Evolutionary conservation across 2,888 invertebrate genomes (phyloP), one percentile per base, ranked within the genome.

Genomic region (Esperia sulphurella): DNA sequence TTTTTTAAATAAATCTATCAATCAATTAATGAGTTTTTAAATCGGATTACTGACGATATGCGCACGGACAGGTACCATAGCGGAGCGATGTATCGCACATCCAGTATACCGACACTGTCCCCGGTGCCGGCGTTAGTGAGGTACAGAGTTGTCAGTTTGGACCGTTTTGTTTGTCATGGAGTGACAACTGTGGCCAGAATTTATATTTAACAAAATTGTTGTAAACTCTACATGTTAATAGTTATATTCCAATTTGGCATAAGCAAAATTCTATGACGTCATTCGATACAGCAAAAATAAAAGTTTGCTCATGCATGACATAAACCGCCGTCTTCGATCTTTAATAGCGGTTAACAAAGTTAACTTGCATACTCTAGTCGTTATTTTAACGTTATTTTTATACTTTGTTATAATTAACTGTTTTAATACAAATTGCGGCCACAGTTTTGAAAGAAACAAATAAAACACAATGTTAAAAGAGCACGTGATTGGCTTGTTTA

Each of bases 101-200:
- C 95, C 87, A 96, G 96, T 91, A 96, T 96, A 91, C 96, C 96
- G 83, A 94, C 95, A 90, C 92, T 96, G 90, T 92, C 93, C 73
- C 92, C 93, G 86, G 91, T 92, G 79, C 92, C 93, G 83, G 91
- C 91, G 76, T 84, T 92, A 83, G 92, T 92, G 92, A 94, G 94
- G 94, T 94, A 94, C 77, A 76, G 59, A 70, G 57, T 61, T 66
- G 64, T 60, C 57, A 76, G 73, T 79, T 81, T 82, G 75, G 65
- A 74, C 72, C 75, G 75, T 71, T 58, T 73, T 71, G 69, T 74
- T 76, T 79, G 71, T 65, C 57, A 63, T 54, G 43, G 64, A 71
- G 69, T 69, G 69, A 59, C 52, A 54, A 48, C 63, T 68, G 54
- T 67, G 69, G 63, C 72, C 68, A 70, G 61, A 76, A 77, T 75